Base-by-base conservation (phyloP, 2,888 invertebrate genomes). In the Timandra comae region DNA sequence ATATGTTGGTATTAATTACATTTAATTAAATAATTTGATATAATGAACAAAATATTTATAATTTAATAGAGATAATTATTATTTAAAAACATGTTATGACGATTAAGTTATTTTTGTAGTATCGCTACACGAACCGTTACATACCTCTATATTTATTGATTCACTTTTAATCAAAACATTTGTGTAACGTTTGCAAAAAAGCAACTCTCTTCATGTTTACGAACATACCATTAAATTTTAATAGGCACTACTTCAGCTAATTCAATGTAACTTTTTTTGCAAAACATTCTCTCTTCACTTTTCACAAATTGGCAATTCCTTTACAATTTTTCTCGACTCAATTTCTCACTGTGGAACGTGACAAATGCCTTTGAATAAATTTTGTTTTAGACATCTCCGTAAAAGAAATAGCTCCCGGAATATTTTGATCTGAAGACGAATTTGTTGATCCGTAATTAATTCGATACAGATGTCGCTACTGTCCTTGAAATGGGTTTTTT, bases 361-460 rank as follows among this genome's bases (percentile, higher is more conserved):
- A 61, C 55, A 53, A 60, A 61, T 56, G 50, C 38, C 48, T 52
- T 32, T 38, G 45, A 52, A 58, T 52, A 59, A 56, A 62, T 58
- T 55, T 47, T 52, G 45, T 54, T 49, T 47, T 39, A 40, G 46
- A 33, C 33, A 37, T 13, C 39, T 41, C 36, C 12, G 40, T 43
- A 40, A 41, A n/a, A 41, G 42, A 46, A 46, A 38, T 38, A 30
- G 39, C 41, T 41, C 41, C 43, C 32, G 45, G 46, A 52, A 45
- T 49, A 46, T 52, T 45, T 50, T 50, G 50, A 54, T 54, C 46
- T 37, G 34, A 35, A 46, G 43, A 43, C 44, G 41, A 38, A 50
- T 40, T 48, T 44, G 41, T 43, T 49, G 52, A 54, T 46, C 52
- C 46, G 39, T 48, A 48, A 52, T 52, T 48, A 46, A 52, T 56